Base-by-base conservation (phyloP, 2,888 invertebrate genomes). In the Thera obeliscata region DNA sequence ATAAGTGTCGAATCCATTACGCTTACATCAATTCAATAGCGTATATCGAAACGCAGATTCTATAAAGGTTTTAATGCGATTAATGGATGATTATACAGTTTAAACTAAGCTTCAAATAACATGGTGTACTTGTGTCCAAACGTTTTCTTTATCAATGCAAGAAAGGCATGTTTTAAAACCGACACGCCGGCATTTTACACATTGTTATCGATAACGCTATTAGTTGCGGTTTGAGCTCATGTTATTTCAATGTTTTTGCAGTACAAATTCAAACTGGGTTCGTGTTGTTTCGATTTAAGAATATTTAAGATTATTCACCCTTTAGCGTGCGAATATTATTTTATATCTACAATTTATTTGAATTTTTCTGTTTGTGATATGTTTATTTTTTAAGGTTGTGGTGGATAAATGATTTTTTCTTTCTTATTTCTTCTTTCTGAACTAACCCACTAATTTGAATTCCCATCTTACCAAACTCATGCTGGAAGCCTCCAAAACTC, bases 11-110 rank as follows among this genome's bases (percentile, higher is more conserved):
- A 58, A 62, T 70, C 66, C 64, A 74, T 75, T 73, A 81, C 71
- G 75, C 72, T 73, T 76, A 72, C 76, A 73, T 33, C 52, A 6
- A 75, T 73, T 70, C 55, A 66, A 72, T 74, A 56, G 56, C 56
- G 60, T 54, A 61, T 55, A 76, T 71, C 61, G 67, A 48, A 70
- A 76, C 74, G 81, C 66, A 72, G 78, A 75, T 63, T 76, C 75
- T 65, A 64, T 73, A 70, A 66, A 73, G 69, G 75, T 78, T 75
- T 66, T 77, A 78, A 78, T 78, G 65, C 70, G 76, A 78, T 78
- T 77, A 76, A 65, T 52, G 59, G 67, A 71, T 70, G 67, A 71
- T 72, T 72, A 69, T 61, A 66, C 54, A 35, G 43, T 60, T 48
- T 49, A 43, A 59, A 46, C 41, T 46, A 38, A 66, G 46, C 61